phyloP scores from a whole-genome alignment of 1,140 invertebrate species.

The Grapholita molesta region DNA sequence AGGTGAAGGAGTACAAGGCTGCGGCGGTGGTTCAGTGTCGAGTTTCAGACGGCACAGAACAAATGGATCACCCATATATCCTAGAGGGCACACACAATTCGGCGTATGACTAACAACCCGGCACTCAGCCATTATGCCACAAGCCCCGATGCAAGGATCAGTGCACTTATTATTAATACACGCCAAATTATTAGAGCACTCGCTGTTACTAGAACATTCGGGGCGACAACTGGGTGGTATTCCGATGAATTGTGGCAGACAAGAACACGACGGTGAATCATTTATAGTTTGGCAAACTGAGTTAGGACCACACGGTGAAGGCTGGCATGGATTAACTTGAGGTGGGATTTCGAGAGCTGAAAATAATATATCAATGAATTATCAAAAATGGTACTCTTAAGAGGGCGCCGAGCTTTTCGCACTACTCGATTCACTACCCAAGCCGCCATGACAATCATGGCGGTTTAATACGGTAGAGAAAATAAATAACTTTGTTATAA shows the following conservation, averaged over 20 bases:
- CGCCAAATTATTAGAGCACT: constrained; percentile 81
- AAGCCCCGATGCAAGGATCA: constrained; percentile 83
- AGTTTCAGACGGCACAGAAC: constrained; percentile 67
- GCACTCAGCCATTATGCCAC: constrained; percentile 82
- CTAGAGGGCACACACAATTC: constrained; percentile 80
- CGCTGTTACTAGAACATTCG: constrained; percentile 82
- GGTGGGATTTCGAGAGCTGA: constrained; percentile 76
- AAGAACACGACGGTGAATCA: constrained; percentile 82
- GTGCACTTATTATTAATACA: constrained; percentile 84
- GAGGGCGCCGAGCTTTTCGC: too few relatives aligned
- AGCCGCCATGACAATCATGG: too few relatives aligned
- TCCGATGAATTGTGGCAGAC: constrained; percentile 81
- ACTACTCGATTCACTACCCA: too few relatives aligned
- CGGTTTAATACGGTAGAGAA: too few relatives aligned
- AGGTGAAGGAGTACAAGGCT: constrained; percentile 81
- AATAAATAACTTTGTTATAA: too few relatives aligned
- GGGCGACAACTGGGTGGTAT: constrained; percentile 82
- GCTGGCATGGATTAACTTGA: constrained; percentile 81
- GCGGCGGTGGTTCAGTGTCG: constrained; percentile 53
- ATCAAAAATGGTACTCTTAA: constrained; percentile 17
- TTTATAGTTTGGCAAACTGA: constrained; percentile 81
- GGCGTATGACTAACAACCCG: constrained; percentile 83
- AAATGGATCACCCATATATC: constrained; percentile 81
- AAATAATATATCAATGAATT: constrained; percentile 35
- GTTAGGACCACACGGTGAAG: constrained; percentile 86